Percentiles rank a stretch among this genome's conserved stretches.
Conservation (phyloP, 2,113 vertebrate species). For the Heptranchias perlo region DNA sequence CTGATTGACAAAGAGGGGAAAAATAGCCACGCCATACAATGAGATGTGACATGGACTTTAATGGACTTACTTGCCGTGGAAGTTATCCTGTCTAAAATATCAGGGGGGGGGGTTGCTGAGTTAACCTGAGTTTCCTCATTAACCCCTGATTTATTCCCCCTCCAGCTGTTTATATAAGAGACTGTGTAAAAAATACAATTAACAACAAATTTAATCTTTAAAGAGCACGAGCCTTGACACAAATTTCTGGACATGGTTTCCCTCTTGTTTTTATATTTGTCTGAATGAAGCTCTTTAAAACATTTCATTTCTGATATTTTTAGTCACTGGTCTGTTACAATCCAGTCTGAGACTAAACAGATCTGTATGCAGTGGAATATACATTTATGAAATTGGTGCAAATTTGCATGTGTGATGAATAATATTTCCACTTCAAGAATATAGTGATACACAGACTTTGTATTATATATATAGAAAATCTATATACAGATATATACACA, state of each 20-base stretch:
- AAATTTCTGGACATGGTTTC: background rate
- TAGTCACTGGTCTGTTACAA: background rate
- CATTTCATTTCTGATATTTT: background rate
- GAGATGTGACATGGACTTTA: background rate
- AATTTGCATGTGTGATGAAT: background rate
- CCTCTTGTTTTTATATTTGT: background rate
- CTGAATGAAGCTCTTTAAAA: background rate
- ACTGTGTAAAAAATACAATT: background rate
- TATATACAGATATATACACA: background rate
- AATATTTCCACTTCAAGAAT: constrained; percentile 28
- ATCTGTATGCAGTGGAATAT: background rate
- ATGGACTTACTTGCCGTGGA: background rate
- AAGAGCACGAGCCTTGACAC: background rate
- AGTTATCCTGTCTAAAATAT: background rate
- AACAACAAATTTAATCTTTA: too few relatives aligned
- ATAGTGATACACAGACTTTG: background rate
- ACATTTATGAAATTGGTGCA: background rate
- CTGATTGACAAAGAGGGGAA: background rate
- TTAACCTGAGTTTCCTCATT: background rate
- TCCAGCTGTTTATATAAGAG: background rate
- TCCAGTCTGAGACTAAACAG: background rate
- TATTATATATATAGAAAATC: background rate
- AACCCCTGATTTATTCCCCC: background rate
- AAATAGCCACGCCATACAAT: background rate
- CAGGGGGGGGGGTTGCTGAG: background rate